Base-by-base conservation (phyloP, 2,797 vertebrate genomes). In the Tenualosa thibaudeaui region DNA sequence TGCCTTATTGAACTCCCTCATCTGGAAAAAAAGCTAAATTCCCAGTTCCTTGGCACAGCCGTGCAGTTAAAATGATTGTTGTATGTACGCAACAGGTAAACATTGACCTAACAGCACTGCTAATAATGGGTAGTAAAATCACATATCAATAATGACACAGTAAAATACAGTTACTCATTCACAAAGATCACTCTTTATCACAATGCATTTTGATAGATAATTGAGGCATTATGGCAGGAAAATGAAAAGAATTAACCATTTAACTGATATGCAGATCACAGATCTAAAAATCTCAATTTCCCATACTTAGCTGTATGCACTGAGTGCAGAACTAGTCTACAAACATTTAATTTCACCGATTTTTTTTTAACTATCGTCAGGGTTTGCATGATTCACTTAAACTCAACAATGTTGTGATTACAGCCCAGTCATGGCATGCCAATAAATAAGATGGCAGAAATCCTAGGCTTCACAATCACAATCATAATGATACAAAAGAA, bases 1-100 rank as follows among this genome's bases (percentile, higher is more conserved):
- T 46, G 71, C 71, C 71, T 78, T 78, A 43, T 78, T 78, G 71
- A 78, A 78, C 71, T 46, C 17, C 43, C 71, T 78, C 43, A 22
- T 78, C 40, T 8, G 71, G 26, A 15, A 71, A 71, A 71, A 71
- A 31, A 24, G 37, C 37, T 78, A 22, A 15, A 78, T 78, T 43
- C 19, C 37, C 37, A 8, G 17, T 78, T 22, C 37, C 37, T 78
- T 22, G 71, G 17, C 71, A 78, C 7, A 8, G 19, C 71, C 19
- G 37, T 78, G 68, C 68, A 40, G 68, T 17, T 15, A 13, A 40
- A 3, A 75, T 40, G 40, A 78, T 46, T 43, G 71, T 40, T 19
- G 17, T 46, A 46, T 40, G 40, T 19, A 46, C 71, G 71, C 40
- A 40, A 78, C 37, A 78, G 40, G 71, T 78, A 78, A 78, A 78